phyloP scores from a whole-genome alignment of 2,888 invertebrate species.

The Sthenelais limicola region DNA sequence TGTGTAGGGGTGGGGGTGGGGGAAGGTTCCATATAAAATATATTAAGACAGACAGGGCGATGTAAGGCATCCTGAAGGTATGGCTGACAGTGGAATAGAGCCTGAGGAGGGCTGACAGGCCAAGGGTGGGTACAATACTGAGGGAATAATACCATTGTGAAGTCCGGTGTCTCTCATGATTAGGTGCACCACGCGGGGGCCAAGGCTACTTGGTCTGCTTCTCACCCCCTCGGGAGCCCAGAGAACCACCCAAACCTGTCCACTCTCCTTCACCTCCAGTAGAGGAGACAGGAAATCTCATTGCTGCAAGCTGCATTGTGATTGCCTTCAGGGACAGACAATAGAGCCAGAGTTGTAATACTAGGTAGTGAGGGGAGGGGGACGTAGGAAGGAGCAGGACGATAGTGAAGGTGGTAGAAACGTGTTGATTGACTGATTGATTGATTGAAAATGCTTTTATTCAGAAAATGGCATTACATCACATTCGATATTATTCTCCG shows the following conservation, averaged over 20 bases:
- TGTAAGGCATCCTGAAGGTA: too few species aligned
- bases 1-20: too few species aligned
- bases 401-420: too few species aligned
- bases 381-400: too few species aligned
- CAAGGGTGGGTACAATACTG: not conserved
- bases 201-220: not conserved
- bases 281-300: constrained; percentile 3
- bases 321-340: constrained; percentile 5
- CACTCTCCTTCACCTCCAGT: not conserved
- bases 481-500: too few species aligned
- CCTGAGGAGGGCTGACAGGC: too few species aligned
- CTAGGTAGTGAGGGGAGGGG: constrained; percentile 10
- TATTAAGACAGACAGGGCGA: too few species aligned
- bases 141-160: constrained; percentile 22
- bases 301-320: constrained; percentile 14
- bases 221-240: constrained; percentile 2
- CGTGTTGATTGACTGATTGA: too few species aligned
- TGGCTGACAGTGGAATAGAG: too few species aligned
- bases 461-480: too few species aligned
- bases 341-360: not conserved
- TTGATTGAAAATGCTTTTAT: too few species aligned
- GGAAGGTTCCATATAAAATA: too few species aligned
- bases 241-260: not conserved
- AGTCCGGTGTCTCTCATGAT: constrained; percentile 26
- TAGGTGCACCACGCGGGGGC: constrained; percentile 2